Conservation (phyloP, 1,140 invertebrate species). For the Bicyclus anynana region DNA sequence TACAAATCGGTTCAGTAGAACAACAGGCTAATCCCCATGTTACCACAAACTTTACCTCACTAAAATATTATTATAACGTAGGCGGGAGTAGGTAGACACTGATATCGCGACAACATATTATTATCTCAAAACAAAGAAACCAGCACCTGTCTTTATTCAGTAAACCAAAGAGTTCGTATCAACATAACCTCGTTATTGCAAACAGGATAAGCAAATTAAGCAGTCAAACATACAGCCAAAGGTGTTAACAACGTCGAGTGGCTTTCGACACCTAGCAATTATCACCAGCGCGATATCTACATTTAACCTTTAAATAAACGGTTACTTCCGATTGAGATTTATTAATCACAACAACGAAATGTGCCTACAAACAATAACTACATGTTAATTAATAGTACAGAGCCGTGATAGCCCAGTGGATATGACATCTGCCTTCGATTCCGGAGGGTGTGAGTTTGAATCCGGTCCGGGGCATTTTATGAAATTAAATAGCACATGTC, state of each 20-base stretch:
- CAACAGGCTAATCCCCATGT: no score
- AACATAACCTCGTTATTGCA: slow-evolving; percentile 32
- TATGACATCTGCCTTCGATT: no score
- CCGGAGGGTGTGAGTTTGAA: no score
- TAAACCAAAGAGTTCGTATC: slow-evolving; percentile 31
- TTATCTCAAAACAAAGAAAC: slow-evolving; percentile 14
- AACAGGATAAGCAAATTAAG: slow-evolving; percentile 51
- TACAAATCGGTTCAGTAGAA: no score
- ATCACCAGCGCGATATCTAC: slow-evolving; percentile 54
- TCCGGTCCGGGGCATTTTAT: no score
- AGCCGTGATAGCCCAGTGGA: no score
- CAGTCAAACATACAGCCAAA: slow-evolving; percentile 45
- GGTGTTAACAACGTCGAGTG: slow-evolving; percentile 58
- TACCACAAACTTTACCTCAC: no score
- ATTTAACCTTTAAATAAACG: slow-evolving; percentile 49
- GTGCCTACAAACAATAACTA: neutral
- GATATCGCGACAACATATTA: slow-evolving; percentile 6
- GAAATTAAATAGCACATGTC: no score
- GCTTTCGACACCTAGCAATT: slow-evolving; percentile 69
- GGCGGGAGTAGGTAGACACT: neutral
- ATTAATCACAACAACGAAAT: slow-evolving; percentile 24
- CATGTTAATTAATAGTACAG: no score
- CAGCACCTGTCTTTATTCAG: slow-evolving; percentile 28
- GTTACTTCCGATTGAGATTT: slow-evolving; percentile 48
- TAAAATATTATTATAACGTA: no score